phyloP scores from a whole-genome alignment of 2,113 vertebrate species.

The Dicrurus megarhynchus region DNA sequence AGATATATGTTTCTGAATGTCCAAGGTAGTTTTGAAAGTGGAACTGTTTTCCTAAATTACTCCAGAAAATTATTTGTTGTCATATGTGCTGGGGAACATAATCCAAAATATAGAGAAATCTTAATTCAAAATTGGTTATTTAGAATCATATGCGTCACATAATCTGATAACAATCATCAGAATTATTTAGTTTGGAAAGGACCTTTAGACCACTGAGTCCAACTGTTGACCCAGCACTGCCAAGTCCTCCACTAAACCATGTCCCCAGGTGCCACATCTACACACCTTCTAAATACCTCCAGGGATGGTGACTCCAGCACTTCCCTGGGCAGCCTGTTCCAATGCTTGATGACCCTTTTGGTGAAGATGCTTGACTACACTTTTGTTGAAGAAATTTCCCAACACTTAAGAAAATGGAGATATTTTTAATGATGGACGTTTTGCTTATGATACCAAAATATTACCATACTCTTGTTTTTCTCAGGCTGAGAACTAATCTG shows the following conservation, averaged over 20 bases:
- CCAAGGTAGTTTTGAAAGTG: not conserved
- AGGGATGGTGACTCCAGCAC: not conserved
- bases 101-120: not conserved
- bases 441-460: not conserved
- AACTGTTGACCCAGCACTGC: not conserved
- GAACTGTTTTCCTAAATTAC: not conserved
- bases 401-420: not conserved
- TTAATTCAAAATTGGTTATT: not conserved
- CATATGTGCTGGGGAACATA: not conserved
- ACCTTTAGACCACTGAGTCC: not conserved
- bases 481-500: not conserved
- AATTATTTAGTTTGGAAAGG: not conserved
- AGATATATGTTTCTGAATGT: not conserved
- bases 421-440: not conserved
- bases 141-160: not conserved
- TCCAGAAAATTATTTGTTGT: not conserved
- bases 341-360: not conserved
- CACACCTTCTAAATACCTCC: not conserved
- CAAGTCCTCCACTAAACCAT: rapidly evolving
- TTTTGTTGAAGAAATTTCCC: not conserved
- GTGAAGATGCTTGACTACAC: not conserved
- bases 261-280: not conserved
- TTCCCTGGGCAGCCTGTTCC: not conserved
- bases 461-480: not conserved
- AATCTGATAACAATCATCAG: not conserved